phyloP scores from a whole-genome alignment of 2,888 invertebrate species.

The Ectemnius lituratus region DNA sequence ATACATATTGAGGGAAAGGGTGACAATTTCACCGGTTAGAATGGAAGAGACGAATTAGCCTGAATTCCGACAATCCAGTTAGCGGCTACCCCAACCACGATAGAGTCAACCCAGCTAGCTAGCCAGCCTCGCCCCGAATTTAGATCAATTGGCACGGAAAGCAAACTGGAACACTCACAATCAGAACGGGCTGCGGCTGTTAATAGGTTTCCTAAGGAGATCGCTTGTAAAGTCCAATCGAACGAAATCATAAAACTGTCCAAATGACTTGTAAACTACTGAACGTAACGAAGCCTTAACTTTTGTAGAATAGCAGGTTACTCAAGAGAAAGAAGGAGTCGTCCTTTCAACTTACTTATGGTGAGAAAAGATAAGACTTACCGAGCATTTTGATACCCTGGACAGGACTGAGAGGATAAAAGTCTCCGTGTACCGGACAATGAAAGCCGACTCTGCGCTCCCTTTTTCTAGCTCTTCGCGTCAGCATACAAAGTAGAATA shows the following conservation, averaged over 20 bases:
- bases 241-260: conserved; percentile 30
- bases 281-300: neutral
- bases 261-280: neutral
- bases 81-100: conserved; percentile 53
- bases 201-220: conserved; percentile 46
- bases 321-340: too few relatives aligned
- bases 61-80: conserved; percentile 66
- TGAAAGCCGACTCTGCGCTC: conserved; percentile 87
- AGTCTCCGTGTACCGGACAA: conserved; percentile 88
- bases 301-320: too few relatives aligned
- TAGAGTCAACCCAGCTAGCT: conserved; percentile 3
- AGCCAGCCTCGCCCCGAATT: conserved; percentile 64
- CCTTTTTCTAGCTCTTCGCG: conserved; percentile 83
- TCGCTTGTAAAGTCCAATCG: neutral
- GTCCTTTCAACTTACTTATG: too few relatives aligned
- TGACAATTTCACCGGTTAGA: too few relatives aligned
- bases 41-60: conserved; percentile 57
- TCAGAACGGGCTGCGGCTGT: conserved; percentile 25
- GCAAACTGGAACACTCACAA: conserved; percentile 46
- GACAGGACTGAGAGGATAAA: conserved; percentile 86
- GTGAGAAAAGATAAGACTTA: conserved; percentile 50
- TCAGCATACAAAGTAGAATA: conserved; percentile 83
- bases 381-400: conserved; percentile 75
- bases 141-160: conserved; percentile 55
- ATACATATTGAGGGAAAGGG: too few relatives aligned